A percentile compares a stretch with the other conserved stretches of the same genome.
Evolutionary conservation across 2,797 vertebrate genomes (phyloP).

Genomic region (Chaunax sp.): DNA sequence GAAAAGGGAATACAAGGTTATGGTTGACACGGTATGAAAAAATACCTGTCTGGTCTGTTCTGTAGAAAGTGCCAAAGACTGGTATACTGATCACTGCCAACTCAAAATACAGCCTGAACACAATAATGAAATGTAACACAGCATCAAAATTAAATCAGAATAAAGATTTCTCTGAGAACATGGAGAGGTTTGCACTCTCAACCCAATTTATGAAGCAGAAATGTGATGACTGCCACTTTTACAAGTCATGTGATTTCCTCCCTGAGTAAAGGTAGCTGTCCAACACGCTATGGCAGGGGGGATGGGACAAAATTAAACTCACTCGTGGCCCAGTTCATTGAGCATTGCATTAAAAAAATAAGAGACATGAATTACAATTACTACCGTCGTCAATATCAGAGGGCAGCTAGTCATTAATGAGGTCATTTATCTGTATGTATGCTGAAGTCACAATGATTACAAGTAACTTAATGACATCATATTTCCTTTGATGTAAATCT

Average conservation of each 20-base stretch:
- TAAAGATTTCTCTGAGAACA: constrained; percentile 63
- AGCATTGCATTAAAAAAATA: constrained; percentile 14
- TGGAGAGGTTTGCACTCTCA: constrained; percentile 41
- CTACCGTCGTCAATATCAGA: background rate
- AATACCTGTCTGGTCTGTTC: constrained; percentile 53
- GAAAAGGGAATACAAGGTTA: constrained; percentile 74
- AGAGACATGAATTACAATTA: background rate
- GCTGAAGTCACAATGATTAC: constrained; percentile 22
- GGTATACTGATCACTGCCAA: constrained; percentile 62
- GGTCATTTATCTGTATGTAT: constrained; percentile 1
- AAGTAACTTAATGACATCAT: constrained; percentile 39
- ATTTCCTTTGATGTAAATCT: constrained; percentile 7
- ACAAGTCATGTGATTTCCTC: constrained; percentile 65
- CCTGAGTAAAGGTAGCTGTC: constrained; percentile 66
- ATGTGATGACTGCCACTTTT: constrained; percentile 30
- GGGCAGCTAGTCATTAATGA: background rate
- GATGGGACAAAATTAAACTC: constrained; percentile 15
- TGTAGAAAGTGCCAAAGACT: constrained; percentile 65
- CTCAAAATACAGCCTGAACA: constrained; percentile 47
- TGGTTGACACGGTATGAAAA: constrained; percentile 72
- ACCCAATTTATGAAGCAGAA: constrained; percentile 15
- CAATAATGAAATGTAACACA: constrained; percentile 52
- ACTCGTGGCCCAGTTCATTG: constrained; percentile 14
- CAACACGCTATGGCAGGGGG: constrained; percentile 42
- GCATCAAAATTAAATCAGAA: constrained; percentile 41